Percentiles rank a stretch among this genome's conserved stretches.
Conservation (phyloP, 2,113 vertebrate genomes). For the Sturnus vulgaris region DNA sequence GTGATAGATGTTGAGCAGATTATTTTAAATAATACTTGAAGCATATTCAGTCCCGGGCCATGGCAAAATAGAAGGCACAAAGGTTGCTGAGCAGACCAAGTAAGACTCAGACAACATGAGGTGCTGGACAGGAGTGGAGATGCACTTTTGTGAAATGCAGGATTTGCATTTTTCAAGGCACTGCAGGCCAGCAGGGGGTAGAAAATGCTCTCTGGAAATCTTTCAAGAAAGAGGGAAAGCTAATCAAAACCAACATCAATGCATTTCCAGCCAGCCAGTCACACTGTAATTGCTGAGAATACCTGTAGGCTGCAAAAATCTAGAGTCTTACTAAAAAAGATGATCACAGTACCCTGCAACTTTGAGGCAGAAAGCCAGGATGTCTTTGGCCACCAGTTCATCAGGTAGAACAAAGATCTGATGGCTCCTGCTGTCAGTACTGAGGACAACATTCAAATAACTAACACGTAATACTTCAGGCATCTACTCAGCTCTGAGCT, state of each 20-base stretch:
- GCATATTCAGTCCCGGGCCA: background rate
- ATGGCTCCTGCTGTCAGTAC: background rate
- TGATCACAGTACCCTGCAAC: background rate
- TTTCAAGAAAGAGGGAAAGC: background rate
- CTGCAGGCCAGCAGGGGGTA: background rate
- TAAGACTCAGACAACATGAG: background rate
- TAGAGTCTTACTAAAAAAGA: background rate
- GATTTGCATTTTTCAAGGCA: background rate
- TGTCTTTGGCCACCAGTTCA: background rate
- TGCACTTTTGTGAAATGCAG: background rate
- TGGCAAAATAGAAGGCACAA: background rate
- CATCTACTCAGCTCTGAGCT: background rate
- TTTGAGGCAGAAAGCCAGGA: background rate
- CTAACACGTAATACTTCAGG: background rate
- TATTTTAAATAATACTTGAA: background rate
- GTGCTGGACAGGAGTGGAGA: background rate
- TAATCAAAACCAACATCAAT: background rate
- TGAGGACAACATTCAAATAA: background rate
- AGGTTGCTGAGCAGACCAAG: background rate
- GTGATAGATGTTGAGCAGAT: background rate
- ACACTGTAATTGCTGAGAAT: background rate
- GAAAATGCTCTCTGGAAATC: background rate
- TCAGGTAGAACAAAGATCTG: background rate
- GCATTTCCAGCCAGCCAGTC: background rate
- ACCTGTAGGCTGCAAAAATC: background rate